Evolutionary conservation across 23 tunicate genomes (phyloP).

Genomic region (Trididemnum nubilum): DNA sequence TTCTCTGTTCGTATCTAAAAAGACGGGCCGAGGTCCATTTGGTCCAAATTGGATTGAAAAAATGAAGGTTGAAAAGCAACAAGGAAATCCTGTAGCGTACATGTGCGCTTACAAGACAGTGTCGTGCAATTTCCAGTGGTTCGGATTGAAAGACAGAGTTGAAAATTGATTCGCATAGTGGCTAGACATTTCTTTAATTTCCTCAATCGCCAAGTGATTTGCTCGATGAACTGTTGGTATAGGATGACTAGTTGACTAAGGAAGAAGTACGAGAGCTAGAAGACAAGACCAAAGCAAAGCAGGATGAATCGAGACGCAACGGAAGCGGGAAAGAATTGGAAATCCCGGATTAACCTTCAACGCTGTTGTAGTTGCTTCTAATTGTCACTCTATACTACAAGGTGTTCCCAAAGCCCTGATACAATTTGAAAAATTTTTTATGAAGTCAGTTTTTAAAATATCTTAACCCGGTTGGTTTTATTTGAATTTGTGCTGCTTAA

Average conservation of each 20-base stretch:
- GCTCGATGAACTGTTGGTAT: conserved; percentile 91
- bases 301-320: conserved; percentile 49
- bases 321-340: conserved; percentile 70
- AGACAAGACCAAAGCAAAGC: conserved; percentile 77
- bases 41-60: conserved; percentile 48
- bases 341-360: too few relatives aligned
- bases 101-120: conserved; percentile 97
- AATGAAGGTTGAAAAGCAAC: conserved; percentile 4
- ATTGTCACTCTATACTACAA: too few relatives aligned
- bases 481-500: too few relatives aligned
- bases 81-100: conserved; percentile 8
- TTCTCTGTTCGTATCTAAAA: conserved; percentile 9
- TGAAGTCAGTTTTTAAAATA: too few relatives aligned
- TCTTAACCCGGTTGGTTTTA: too few relatives aligned
- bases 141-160: conserved; percentile 66
- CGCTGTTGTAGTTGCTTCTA: too few relatives aligned
- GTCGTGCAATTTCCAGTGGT: conserved; percentile 77
- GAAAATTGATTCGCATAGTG: conserved; percentile 63
- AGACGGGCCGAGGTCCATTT: conserved; percentile 40
- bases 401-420: too few relatives aligned
- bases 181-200: conserved; percentile 62
- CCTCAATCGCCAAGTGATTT: conserved; percentile 85
- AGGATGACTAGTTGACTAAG: conserved; percentile 89
- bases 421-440: too few relatives aligned
- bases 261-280: conserved; percentile 79